phyloP scores from a whole-genome alignment of 2,113 vertebrate species.

The Odocoileus virginianus region DNA sequence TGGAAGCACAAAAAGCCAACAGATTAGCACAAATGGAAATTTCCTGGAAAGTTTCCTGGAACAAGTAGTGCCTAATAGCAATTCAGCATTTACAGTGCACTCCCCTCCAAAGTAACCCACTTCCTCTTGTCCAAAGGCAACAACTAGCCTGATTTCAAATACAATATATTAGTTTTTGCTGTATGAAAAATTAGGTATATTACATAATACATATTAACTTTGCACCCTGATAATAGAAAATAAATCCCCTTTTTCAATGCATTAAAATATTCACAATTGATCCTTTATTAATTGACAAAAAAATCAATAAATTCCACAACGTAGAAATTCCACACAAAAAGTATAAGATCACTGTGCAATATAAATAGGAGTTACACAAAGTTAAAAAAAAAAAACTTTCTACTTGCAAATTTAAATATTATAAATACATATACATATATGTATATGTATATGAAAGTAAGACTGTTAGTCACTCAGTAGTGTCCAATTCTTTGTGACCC shows the following conservation, averaged over 20 bases:
- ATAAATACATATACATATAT: not conserved
- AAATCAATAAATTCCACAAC: not conserved
- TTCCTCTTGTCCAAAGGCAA: not conserved
- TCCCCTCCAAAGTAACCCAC: not conserved
- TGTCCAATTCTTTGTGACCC: no score
- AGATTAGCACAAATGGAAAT: not conserved
- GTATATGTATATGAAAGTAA: no score
- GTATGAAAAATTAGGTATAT: not conserved
- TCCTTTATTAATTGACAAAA: not conserved
- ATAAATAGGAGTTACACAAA: not conserved
- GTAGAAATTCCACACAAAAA: not conserved
- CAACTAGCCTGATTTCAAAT: not conserved
- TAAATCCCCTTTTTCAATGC: not conserved
- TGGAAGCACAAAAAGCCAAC: no score
- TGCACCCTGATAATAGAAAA: not conserved
- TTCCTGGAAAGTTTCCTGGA: not conserved
- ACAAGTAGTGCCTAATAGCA: not conserved
- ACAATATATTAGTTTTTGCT: no score
- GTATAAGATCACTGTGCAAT: not conserved
- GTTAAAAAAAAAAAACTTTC: not conserved
- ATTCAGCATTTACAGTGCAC: not conserved
- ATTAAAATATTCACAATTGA: not conserved
- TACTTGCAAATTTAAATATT: not conserved
- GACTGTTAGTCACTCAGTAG: no score
- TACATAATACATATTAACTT: not conserved